Conservation (phyloP, 2,888 invertebrate genomes). For the Tricholauxania praeusta region DNA sequence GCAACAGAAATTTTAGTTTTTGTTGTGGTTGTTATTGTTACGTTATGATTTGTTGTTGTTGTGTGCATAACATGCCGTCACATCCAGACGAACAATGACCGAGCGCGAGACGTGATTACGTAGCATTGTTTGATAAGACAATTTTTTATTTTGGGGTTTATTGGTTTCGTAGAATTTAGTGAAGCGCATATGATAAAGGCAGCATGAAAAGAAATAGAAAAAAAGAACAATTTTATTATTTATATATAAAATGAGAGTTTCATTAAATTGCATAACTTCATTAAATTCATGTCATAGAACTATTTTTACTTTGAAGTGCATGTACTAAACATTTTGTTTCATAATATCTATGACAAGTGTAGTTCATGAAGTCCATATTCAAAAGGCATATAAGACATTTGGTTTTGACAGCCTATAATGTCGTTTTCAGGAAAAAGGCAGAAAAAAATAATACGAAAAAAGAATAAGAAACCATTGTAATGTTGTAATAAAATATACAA, state of each 20-base stretch:
- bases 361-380: no score
- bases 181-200: not conserved
- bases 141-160: not conserved
- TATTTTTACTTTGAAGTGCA: no score
- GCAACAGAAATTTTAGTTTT: not conserved
- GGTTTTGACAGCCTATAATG: no score
- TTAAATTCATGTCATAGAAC: no score
- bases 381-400: no score
- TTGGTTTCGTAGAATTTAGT: not conserved
- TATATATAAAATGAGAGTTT: no score
- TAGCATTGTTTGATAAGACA: slow-evolving; percentile 21
- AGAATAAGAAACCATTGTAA: no score
- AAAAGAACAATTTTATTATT: no score
- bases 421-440: not conserved
- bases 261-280: no score
- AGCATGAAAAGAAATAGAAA: not conserved
- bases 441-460: not conserved
- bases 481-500: no score
- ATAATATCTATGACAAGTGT: no score
- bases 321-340: no score
- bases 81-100: slow-evolving; percentile 39
- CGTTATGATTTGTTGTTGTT: not conserved
- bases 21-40: slow-evolving; percentile 9
- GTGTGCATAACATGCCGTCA: slow-evolving; percentile 17
- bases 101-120: slow-evolving; percentile 23